Base-by-base conservation (phyloP, 2,888 invertebrate species). In the Eurytoma californica region DNA sequence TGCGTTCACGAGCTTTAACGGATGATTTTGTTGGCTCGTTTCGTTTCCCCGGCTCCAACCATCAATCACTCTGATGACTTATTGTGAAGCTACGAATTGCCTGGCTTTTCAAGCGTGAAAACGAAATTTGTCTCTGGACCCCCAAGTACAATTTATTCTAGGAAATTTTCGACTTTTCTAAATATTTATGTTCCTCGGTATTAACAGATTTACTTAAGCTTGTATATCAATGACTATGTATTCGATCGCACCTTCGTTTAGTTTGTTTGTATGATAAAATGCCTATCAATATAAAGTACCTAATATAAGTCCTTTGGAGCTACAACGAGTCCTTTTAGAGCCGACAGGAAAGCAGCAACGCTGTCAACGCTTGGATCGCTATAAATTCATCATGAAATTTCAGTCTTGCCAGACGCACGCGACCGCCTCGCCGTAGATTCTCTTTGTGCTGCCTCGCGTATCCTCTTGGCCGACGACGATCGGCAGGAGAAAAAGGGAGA, bases 391-490 rank as follows among this genome's bases (percentile, higher is more conserved):
- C 68, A 39, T 68, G 68, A 68, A 58, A 68, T 57, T 68, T 18
- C 55, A 55, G 47, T 57, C 51, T 53, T 12, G 24, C 20, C 24
- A 28, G 39, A 39, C 39, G 47, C 16, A 3, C 16, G 47, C 47
- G 49, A 13, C 39, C 47, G 4, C 13, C 39, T 65, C 55, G 28
- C 39, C 57, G 20, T 66, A n/a, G 66, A 57, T 74, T 66, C 74
- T 58, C 74, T 66, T 66, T 74, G 66, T 74, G 66, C 73, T 55
- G 55, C 55, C 63, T 53, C 61, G 51, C 49, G 65, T 16, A 16
- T 60, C 16, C 14, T 24, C 24, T 24, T 24, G 24, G 49, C 49
- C n/a, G 53, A n/a, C 53, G 16, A 53, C 16, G n/a, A 53, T 53
- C 53, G 53, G 66, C 18, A n/a, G 30, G 66, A 68, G 30, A 55